phyloP scores from a whole-genome alignment of 35 echinoderm and acorn worm genomes.

The Patiria miniata region DNA sequence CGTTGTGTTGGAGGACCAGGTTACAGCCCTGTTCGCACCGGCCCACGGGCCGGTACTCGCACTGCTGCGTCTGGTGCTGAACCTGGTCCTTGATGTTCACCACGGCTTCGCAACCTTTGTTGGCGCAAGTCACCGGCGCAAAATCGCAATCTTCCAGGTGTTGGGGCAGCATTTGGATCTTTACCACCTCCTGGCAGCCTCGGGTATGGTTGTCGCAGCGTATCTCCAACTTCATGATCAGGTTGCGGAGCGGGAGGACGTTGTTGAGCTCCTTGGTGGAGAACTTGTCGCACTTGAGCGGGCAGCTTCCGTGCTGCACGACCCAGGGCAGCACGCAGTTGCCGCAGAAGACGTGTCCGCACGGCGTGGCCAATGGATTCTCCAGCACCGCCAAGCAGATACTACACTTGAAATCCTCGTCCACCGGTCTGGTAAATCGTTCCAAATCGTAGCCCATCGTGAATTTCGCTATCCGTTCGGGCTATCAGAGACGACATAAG shows the following conservation, averaged over 20 bases:
- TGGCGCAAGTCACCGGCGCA: slow-evolving; percentile 82
- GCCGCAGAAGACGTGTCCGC: slow-evolving; percentile 97
- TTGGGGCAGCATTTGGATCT: slow-evolving; percentile 84
- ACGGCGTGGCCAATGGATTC: slow-evolving; percentile 94
- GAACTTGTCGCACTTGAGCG: slow-evolving; percentile 95
- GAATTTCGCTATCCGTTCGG: not conserved
- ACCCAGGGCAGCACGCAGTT: slow-evolving; percentile 95
- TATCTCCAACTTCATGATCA: slow-evolving; percentile 96
- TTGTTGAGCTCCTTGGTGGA: slow-evolving; percentile 95
- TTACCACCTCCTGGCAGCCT: slow-evolving; percentile 82
- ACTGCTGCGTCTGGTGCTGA: slow-evolving; percentile 76
- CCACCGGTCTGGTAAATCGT: slow-evolving; percentile 80
- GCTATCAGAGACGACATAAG: not conserved
- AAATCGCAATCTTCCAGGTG: slow-evolving; percentile 95
- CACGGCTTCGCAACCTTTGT: slow-evolving; percentile 89
- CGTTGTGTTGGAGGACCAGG: slow-evolving; percentile 70
- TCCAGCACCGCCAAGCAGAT: slow-evolving; percentile 94
- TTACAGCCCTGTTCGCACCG: slow-evolving; percentile 91
- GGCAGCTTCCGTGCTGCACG: slow-evolving; percentile 87
- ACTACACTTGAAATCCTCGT: slow-evolving; percentile 97
- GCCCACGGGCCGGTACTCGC: slow-evolving; percentile 88
- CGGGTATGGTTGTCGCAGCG: slow-evolving; percentile 80
- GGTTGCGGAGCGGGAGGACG: slow-evolving; percentile 88
- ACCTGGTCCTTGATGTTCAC: slow-evolving; percentile 85
- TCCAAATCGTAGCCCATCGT: slow-evolving; percentile 96